Percentiles rank a stretch among this genome's conserved stretches.
Conservation (phyloP, 2,797 vertebrate species). For the Siniperca scherzeri region DNA sequence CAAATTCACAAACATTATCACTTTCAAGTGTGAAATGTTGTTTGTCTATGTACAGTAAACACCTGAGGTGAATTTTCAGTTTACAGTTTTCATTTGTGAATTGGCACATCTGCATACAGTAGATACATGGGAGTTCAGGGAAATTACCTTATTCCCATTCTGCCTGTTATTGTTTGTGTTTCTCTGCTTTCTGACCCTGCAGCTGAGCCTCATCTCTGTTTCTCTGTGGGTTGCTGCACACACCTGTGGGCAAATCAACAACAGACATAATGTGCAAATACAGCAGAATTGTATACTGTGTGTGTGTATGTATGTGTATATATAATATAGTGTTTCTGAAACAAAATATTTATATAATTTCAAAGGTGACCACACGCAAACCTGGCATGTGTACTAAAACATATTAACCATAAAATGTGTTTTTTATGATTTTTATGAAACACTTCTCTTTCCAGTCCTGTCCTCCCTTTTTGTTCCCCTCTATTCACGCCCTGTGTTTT, state of each 20-base stretch:
- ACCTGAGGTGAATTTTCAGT: conserved; percentile 21
- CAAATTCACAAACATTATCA: neutral
- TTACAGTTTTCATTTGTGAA: conserved; percentile 34
- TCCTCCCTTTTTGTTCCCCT: neutral
- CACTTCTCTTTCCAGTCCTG: neutral
- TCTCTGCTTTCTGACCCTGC: conserved; percentile 64
- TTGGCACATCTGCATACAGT: conserved; percentile 63
- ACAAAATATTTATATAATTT: conserved; percentile 46
- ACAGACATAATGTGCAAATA: conserved; percentile 45
- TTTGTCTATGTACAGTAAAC: conserved; percentile 49
- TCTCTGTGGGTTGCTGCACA: conserved; percentile 53
- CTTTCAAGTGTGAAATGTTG: conserved; percentile 1
- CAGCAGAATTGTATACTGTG: conserved; percentile 4
- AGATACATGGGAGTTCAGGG: conserved; percentile 41
- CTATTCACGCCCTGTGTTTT: neutral
- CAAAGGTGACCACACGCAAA: conserved; percentile 1
- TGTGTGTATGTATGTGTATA: neutral
- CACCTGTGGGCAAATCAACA: conserved; percentile 67
- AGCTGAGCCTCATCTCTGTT: conserved; percentile 71
- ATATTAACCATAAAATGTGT: neutral
- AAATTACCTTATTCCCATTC: conserved; percentile 62
- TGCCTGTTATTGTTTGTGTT: conserved; percentile 64
- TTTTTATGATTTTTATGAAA: conserved; percentile 3
- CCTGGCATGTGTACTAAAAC: neutral
- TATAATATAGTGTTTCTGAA: conserved; percentile 12